Percentiles rank a stretch among this genome's conserved stretches.
phyloP scores from a whole-genome alignment of 2,113 vertebrate species.

The Ictidomys tridecemlineatus region DNA sequence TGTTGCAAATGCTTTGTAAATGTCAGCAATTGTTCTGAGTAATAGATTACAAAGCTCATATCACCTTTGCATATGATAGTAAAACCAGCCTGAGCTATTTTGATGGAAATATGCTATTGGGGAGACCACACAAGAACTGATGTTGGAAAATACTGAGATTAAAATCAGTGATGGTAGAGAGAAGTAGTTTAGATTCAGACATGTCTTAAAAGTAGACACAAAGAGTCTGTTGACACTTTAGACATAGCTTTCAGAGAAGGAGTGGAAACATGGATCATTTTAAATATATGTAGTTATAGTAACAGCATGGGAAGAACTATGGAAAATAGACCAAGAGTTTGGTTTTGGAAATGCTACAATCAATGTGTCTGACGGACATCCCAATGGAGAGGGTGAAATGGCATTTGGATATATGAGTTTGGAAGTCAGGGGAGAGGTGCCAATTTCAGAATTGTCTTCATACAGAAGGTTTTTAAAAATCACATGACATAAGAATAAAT shows the following conservation, averaged over 20 bases:
- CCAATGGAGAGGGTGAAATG: neutral
- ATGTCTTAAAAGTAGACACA: neutral
- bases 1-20: neutral
- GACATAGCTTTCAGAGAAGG: neutral
- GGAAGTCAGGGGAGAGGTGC: neutral
- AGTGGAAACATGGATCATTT: neutral
- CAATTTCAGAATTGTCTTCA: neutral
- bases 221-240: neutral
- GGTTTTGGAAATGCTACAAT: neutral
- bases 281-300: neutral
- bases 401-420: neutral
- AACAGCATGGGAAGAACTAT: neutral
- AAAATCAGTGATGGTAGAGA: neutral
- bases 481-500: neutral
- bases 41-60: neutral
- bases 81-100: neutral
- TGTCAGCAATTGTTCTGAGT: neutral
- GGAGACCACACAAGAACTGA: neutral
- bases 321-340: neutral
- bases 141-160: neutral
- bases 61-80: neutral
- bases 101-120: neutral
- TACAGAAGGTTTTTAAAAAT: neutral
- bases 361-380: neutral
- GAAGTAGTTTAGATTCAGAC: neutral